These are phyloP conservation scores for Hypomecis punctinalis DNA, from an alignment of 2,888 invertebrate genomes.

Conservation along the genomic window DNA sequence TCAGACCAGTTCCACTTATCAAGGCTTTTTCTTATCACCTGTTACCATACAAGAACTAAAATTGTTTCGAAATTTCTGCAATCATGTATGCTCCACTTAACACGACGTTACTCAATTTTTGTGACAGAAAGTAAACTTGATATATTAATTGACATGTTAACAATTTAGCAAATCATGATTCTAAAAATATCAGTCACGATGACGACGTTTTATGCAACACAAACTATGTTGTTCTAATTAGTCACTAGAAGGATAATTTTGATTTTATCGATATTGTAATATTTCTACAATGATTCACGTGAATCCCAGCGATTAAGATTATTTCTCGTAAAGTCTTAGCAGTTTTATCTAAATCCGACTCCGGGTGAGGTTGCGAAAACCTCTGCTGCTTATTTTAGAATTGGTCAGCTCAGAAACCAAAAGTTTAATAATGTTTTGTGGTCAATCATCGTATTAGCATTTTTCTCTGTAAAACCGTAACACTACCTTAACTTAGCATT, in stretches of 20 bases:
- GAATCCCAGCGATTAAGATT: neutral
- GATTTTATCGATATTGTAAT: constrained; percentile 23
- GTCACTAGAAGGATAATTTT: constrained; percentile 4
- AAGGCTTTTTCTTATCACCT: constrained; percentile 16
- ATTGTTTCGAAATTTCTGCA: neutral
- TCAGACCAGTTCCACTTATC: constrained; percentile 28
- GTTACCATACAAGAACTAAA: constrained; percentile 4
- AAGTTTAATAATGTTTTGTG: neutral
- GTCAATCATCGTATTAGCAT: neutral
- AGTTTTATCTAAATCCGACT: constrained; percentile 3
- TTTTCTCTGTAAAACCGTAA: too few species aligned
- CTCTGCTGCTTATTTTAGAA: neutral
- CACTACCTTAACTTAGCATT: neutral
- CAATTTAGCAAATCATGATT: neutral
- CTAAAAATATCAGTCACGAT: neutral
- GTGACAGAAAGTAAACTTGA: neutral
- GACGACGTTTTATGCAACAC: neutral
- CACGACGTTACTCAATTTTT: neutral
- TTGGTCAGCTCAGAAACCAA: too few species aligned
- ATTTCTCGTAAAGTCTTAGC: neutral
- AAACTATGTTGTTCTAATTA: constrained; percentile 1
- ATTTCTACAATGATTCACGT: constrained; percentile 15
- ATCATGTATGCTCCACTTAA: neutral
- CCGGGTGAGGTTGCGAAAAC: neutral
- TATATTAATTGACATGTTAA: neutral